A percentile compares a stretch with the other conserved stretches of the same genome.
phyloP scores from a whole-genome alignment of 2,113 vertebrate genomes.

The Nycticryphes semicollaris region DNA sequence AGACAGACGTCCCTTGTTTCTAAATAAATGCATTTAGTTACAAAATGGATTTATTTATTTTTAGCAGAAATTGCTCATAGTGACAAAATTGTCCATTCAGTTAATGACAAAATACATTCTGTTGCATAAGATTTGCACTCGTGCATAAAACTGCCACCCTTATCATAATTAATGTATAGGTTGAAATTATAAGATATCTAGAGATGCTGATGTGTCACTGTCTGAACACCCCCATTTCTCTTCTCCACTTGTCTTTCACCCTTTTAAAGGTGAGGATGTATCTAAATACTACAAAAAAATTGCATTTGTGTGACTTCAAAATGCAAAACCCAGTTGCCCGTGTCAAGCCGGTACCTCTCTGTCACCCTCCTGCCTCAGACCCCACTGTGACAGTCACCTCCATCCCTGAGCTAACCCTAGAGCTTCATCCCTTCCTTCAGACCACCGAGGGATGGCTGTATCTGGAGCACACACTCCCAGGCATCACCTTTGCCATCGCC shows the following conservation, averaged over 20 bases:
- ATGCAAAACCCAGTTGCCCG: neutral
- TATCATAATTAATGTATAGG: constrained; percentile 4
- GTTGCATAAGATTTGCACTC: constrained; percentile 22
- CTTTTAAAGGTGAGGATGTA: neutral
- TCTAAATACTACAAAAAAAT: neutral
- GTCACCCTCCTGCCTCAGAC: neutral
- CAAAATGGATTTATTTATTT: constrained; percentile 64
- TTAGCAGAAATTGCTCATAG: constrained; percentile 55
- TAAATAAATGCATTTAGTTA: constrained; percentile 62
- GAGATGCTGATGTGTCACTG: neutral
- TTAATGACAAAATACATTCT: constrained; percentile 42
- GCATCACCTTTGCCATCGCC: neutral
- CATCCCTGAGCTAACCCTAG: neutral
- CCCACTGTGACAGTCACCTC: neutral
- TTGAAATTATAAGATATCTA: constrained; percentile 5
- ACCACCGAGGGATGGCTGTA: fast-evolving
- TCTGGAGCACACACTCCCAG: neutral
- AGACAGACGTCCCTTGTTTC: constrained; percentile 65
- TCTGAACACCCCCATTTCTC: neutral
- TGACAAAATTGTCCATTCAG: constrained; percentile 50
- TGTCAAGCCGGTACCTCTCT: neutral
- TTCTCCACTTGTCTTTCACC: neutral
- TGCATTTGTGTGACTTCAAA: neutral
- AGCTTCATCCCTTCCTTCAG: neutral
- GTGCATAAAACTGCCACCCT: neutral